phyloP scores from a whole-genome alignment of 1,140 invertebrate genomes.

The Sminthurides bifidus region DNA sequence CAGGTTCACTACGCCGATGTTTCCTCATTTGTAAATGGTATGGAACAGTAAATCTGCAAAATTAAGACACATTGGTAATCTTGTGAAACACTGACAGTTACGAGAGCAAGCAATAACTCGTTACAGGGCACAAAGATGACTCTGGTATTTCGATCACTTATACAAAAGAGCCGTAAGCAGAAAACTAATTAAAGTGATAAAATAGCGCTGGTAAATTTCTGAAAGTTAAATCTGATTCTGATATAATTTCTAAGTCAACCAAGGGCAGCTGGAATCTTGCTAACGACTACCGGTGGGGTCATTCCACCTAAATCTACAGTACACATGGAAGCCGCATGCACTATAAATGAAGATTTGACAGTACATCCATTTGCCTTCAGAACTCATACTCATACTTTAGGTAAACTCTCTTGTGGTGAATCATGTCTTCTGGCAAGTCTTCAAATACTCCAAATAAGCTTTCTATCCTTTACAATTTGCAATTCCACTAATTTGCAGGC shows the following conservation, averaged over 20 bases:
- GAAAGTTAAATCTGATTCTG: background rate
- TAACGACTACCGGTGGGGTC: slow-evolving; percentile 67
- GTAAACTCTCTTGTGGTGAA: slow-evolving; percentile 34
- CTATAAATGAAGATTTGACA: slow-evolving; percentile 62
- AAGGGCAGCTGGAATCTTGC: slow-evolving; percentile 61
- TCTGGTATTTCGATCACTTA: no score
- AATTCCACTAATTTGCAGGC: slow-evolving; percentile 40
- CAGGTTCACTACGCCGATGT: slow-evolving; percentile 87
- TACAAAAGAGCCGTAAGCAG: background rate
- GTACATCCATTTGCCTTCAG: slow-evolving; percentile 91
- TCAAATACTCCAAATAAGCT: background rate
- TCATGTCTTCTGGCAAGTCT: background rate
- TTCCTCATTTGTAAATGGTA: slow-evolving; percentile 49
- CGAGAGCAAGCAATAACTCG: no score
- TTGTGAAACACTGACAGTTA: no score
- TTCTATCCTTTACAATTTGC: background rate
- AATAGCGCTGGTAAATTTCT: background rate
- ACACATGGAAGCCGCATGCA: slow-evolving; percentile 79
- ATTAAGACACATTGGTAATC: background rate
- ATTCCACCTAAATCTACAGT: slow-evolving; percentile 59
- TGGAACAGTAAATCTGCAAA: background rate
- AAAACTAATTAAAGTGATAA: background rate
- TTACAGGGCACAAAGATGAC: no score
- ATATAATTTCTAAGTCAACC: slow-evolving; percentile 11
- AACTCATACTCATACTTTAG: slow-evolving; percentile 82